Percentiles rank a stretch among this genome's conserved stretches.
Conservation (phyloP, 2,113 vertebrate species). For the Oryzias woworae region DNA sequence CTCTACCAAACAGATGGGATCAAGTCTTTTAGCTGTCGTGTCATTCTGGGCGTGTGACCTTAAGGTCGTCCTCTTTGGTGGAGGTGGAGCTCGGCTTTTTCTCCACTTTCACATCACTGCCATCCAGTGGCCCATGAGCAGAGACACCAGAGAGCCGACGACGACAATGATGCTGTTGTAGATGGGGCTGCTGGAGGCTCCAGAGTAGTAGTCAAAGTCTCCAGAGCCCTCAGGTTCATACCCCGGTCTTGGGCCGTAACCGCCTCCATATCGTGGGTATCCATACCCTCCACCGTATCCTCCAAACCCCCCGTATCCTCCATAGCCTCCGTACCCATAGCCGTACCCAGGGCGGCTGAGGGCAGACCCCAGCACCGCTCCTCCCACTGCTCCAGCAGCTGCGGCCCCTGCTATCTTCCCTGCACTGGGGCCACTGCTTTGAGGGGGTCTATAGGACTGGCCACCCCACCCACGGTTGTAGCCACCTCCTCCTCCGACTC, state of each 20-base stretch:
- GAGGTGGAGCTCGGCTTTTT: neutral
- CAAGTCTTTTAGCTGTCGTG: neutral
- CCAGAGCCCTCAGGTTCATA: constrained; percentile 71
- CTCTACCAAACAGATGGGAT: neutral
- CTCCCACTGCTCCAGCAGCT: constrained; percentile 74
- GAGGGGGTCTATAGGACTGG: constrained; percentile 53
- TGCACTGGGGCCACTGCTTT: constrained; percentile 61
- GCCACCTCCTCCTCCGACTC: constrained; percentile 31
- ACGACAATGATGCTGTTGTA: constrained; percentile 66
- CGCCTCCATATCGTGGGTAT: constrained; percentile 21
- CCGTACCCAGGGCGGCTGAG: constrained; percentile 71
- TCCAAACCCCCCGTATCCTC: constrained; percentile 35
- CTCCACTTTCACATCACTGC: constrained; percentile 48
- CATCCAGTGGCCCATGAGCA: constrained; percentile 65
- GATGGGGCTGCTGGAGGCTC: constrained; percentile 58
- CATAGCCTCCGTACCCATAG: constrained; percentile 37
- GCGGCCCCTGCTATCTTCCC: constrained; percentile 77
- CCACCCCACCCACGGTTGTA: constrained; percentile 43
- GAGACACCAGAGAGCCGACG: constrained; percentile 58
- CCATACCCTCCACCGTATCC: constrained; percentile 41
- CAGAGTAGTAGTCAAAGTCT: constrained; percentile 60
- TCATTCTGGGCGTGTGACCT: constrained; percentile 4
- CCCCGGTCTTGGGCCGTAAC: constrained; percentile 38
- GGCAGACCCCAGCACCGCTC: constrained; percentile 74
- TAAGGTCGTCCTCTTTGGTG: neutral